Evolutionary conservation across 2,797 vertebrate species (phyloP), one percentile per base, ranked within the genome.

Genomic region (Poeciliopsis infans): DNA sequence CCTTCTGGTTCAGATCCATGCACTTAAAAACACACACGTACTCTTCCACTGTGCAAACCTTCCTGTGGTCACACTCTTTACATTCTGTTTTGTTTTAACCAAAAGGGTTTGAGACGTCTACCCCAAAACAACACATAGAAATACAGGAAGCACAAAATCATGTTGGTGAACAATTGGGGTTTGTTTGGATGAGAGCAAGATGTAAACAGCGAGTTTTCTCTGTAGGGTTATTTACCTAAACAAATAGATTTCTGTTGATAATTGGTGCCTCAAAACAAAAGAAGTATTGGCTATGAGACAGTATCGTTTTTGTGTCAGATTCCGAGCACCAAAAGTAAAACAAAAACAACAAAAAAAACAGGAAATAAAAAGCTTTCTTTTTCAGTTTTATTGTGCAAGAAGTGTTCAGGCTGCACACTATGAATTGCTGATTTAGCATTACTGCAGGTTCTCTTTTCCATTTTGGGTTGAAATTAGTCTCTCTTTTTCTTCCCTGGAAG

Each of bases 181-280:
- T 16, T n/a, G 39, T 45, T 70, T 70, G 11, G 43, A 70, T 70
- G 25, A 70, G 23, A 12, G 23, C 23, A n/a, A 45, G n/a, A 45
- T 7, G 13, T 70, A 3, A n/a, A 3, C 11, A 28, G 41, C 3
- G 41, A 70, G 25, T 1, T 45, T n/a, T n/a, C 41, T n/a, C 23
- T 45, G 23, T 11, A 45, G 41, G 66, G 23, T 69, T 45, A 16
- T 13, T 69, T 7, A 69, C 23, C 12, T 43, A 45, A 23, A 45
- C 25, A 28, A n/a, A 28, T 6, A 15, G 23, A 13, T 69, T 23
- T 66, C 39, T 46, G 74, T 76, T 83, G 82, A 25, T 94, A 93
- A 95, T 92, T 94, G 87, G 88, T 74, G 72, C 83, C 28, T 86
- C 8, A 7, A 66, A 72, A 61, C 83, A 49, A 84, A 75, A 78